These are phyloP conservation scores for Brachyptera putata DNA, from an alignment of 2,888 invertebrate species.

Conservation along the genomic window DNA sequence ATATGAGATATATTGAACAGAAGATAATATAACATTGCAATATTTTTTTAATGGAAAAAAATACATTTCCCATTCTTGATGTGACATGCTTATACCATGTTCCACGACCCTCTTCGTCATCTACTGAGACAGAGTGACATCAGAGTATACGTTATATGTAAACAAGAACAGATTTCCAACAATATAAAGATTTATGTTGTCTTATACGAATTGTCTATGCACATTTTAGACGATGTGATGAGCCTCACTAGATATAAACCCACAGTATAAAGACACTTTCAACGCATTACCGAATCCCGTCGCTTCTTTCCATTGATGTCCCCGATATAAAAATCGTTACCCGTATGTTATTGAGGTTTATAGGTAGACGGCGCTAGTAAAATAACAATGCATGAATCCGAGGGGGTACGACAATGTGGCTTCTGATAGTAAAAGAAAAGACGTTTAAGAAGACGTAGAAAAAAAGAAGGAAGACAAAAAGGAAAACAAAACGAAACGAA, in stretches of 20 bases:
- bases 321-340: constrained; percentile 10
- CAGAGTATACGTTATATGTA: too few relatives aligned
- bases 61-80: too few relatives aligned
- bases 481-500: constrained; percentile 13
- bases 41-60: too few relatives aligned
- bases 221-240: not conserved
- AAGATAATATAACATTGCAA: too few relatives aligned
- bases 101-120: too few relatives aligned
- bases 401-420: not conserved
- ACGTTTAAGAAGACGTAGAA: constrained; percentile 8
- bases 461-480: not conserved
- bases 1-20: too few relatives aligned
- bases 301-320: constrained; percentile 1
- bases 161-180: too few relatives aligned
- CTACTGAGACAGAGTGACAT: too few relatives aligned
- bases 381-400: constrained; percentile 3
- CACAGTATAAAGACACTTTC: constrained; percentile 5
- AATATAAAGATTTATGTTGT: too few relatives aligned
- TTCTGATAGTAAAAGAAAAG: constrained; percentile 12
- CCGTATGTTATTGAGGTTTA: constrained; percentile 18
- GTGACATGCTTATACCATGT: too few relatives aligned
- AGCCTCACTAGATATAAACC: not conserved
- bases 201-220: not conserved
- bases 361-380: not conserved
- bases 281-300: not conserved